Evolutionary conservation across 2,888 invertebrate species (phyloP), one percentile per base, ranked within the genome.

Genomic region (Megalurothrips usitatus): DNA sequence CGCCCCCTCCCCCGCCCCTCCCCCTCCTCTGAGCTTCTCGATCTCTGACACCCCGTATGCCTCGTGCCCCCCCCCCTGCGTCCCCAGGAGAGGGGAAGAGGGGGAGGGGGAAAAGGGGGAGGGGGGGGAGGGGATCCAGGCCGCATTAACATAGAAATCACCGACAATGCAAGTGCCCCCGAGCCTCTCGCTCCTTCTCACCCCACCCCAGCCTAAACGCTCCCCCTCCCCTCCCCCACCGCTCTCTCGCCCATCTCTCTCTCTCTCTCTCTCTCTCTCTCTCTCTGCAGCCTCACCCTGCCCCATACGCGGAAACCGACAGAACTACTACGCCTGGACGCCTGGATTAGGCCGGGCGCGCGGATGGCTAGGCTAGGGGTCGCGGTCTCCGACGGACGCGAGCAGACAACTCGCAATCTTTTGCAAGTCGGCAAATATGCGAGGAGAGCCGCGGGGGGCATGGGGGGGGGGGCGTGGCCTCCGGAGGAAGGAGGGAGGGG

Each of bases 111-210:
- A n/a, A n/a, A n/a, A 52, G 63, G 63, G 68, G 23, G 68, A 68
- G 23, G 68, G 23, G 52, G 68, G 23, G 68, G 49, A 12, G n/a
- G 23, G 68, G 19, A 68, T 68, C 68, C 68, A 68, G 68, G 23
- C 68, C 68, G 68, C 68, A 68, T 68, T 68, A 68, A 68, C 68
- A 68, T 68, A 68, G 68, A 68, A 68, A 68, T 68, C 68, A 68
- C 68, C 68, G 68, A 68, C 68, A 68, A 68, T 68, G 68, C 68
- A 68, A 68, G 68, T 68, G 23, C 68, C 68, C 11, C 68, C 68
- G 68, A 43, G 34, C 68, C 68, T 23, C 23, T 9, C 68, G 68
- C 68, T 23, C 68, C n/a, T 68, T 68, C 68, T 11, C 23, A 68
- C n/a, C 68, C 23, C 68, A 9, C 19, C 14, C 52, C 52, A 17